Percentiles rank a stretch among this genome's conserved stretches.
These are phyloP conservation scores for Rhynchophorus ferrugineus DNA, from an alignment of 1,140 invertebrate genomes.

Conservation along the genomic window DNA sequence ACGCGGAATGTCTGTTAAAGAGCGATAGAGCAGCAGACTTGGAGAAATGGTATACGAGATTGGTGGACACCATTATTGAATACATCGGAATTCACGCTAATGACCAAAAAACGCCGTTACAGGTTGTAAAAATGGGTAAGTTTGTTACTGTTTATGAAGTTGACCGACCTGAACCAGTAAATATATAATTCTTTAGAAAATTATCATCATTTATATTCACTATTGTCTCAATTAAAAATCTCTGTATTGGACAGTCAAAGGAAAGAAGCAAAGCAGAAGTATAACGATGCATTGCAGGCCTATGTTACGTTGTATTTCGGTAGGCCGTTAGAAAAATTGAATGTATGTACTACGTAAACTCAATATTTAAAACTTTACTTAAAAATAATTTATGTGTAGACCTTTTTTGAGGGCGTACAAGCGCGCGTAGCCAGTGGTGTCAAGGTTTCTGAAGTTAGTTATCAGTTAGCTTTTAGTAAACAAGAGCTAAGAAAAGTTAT, in stretches of 20 bases:
- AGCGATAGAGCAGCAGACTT: conserved; percentile 88
- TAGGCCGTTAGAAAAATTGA: conserved; percentile 89
- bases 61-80: conserved; percentile 82
- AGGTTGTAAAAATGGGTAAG: conserved; percentile 88
- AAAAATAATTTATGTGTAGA: conserved; percentile 44
- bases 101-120: conserved; percentile 90
- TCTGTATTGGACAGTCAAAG: conserved; percentile 76
- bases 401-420: conserved; percentile 93
- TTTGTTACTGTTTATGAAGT: not conserved
- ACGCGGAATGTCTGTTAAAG: conserved; percentile 80
- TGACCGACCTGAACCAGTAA: not conserved
- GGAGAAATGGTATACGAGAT: conserved; percentile 88
- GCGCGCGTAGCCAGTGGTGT: conserved; percentile 85
- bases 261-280: conserved; percentile 87
- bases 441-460: conserved; percentile 95
- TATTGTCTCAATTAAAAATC: conserved; percentile 87
- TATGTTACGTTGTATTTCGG: conserved; percentile 96
- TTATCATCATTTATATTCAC: conserved; percentile 87
- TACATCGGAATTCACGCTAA: conserved; percentile 70
- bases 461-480: conserved; percentile 95
- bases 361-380: not conserved
- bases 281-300: conserved; percentile 79
- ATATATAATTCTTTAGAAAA: conserved; percentile 81
- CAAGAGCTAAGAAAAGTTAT: conserved; percentile 94
- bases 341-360: conserved; percentile 53